Conservation (phyloP, 1,140 invertebrate genomes). For the Sweltsa coloradensis region DNA sequence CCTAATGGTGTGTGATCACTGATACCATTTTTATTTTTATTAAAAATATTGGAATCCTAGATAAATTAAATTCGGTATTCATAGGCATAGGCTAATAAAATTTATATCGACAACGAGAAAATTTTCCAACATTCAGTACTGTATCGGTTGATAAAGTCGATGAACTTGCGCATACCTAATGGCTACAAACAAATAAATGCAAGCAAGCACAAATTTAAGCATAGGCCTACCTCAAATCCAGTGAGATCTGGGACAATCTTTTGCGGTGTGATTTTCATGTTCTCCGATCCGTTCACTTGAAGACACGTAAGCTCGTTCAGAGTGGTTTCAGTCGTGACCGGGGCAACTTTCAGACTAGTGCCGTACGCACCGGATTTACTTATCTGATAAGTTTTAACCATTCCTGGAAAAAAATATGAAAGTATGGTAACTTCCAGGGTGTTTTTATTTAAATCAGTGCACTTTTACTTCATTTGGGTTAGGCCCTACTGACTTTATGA, state of each 20-base stretch:
- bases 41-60: too few relatives aligned
- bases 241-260: conserved; percentile 69
- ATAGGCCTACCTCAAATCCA: conserved; percentile 49
- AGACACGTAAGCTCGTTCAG: conserved; percentile 68
- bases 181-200: conserved; percentile 14
- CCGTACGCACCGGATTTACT: conserved; percentile 50
- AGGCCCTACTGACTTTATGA: too few relatives aligned
- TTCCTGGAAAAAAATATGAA: conserved; percentile 40
- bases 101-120: not conserved
- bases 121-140: not conserved
- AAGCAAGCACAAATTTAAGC: too few relatives aligned
- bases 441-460: too few relatives aligned
- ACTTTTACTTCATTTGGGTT: too few relatives aligned
- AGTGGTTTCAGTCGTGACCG: conserved; percentile 62
- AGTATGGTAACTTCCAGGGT: too few relatives aligned
- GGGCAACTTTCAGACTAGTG: conserved; percentile 70
- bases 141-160: not conserved
- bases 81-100: not conserved
- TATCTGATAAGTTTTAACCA: conserved; percentile 81
- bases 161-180: conserved; percentile 1
- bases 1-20: too few relatives aligned
- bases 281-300: conserved; percentile 63
- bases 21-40: too few relatives aligned
- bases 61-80: not conserved
- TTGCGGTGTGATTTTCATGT: conserved; percentile 52